Evolutionary conservation across 1,140 invertebrate genomes (phyloP), one percentile per base, ranked within the genome.

Genomic region (Pseudomyrmex gracilis): DNA sequence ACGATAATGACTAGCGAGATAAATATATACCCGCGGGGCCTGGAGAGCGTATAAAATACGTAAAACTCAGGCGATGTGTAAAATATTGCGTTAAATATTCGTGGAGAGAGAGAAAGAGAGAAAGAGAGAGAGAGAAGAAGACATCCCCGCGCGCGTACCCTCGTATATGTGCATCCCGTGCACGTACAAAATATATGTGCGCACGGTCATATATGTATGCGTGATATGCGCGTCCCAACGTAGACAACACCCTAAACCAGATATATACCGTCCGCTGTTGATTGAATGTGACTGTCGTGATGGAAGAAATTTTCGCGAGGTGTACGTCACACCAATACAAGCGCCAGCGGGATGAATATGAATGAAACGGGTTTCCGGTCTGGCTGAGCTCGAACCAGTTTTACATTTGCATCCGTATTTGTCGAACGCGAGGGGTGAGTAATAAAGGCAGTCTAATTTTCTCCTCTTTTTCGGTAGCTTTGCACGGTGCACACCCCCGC

Each of bases 351-450:
- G 82, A 90, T 90, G 89, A 90, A 90, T 90, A 90, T 90, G 88
- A 90, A 90, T 90, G 88, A 90, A 90, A 88, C 86, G 73, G 84
- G 73, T 90, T 90, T 89, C 76, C 84, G 76, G 86, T 90, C 86
- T 82, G 86, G 84, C 82, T 90, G 89, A 90, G 85, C 64, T 60
- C 70, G 73, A 63, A 73, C 68, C 84, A 85, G 87, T 87, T 88
- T 88, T 87, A 85, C 78, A 85, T 85, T 89, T 83, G 86, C 87
- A 86, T 88, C 58, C 82, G 82, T 89, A 89, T 89, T 89, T 86
- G 82, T 86, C 78, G 84, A 88, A 89, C 80, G 82, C 71, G 64
- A 77, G 61, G 73, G 87, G 53, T 66, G 76, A 66, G 60, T 86
- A 88, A 89, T 88, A 89, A 88, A 89, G 68, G 80, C 85, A 85